Evolutionary conservation across 2,888 invertebrate species (phyloP).

Genomic region (Heterodera filipjevi): DNA sequence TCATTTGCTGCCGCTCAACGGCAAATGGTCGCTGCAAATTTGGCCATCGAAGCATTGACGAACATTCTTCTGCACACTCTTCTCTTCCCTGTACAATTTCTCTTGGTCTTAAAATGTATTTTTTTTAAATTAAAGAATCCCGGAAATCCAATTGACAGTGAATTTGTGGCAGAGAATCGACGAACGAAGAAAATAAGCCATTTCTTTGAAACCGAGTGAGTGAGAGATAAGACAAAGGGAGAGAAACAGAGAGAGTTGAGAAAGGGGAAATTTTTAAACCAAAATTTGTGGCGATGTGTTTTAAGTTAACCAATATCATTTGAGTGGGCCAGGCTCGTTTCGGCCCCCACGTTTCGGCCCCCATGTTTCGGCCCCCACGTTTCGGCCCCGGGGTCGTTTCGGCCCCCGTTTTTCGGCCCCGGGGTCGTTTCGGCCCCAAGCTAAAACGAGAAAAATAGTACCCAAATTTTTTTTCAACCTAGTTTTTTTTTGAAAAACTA

Average conservation of each 20-base stretch:
- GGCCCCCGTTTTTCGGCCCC: too few species aligned
- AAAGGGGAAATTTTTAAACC: neutral
- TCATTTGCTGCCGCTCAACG: conserved; percentile 25
- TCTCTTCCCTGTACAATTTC: conserved; percentile 37
- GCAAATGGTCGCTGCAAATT: conserved; percentile 45
- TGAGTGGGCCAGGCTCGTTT: too few species aligned
- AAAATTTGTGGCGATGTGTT: too few species aligned
- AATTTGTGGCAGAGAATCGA: conserved; percentile 49
- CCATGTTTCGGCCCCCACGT: too few species aligned
- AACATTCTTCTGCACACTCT: conserved; percentile 49
- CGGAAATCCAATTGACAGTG: conserved; percentile 47
- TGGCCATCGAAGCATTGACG: conserved; percentile 50
- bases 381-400: too few species aligned
- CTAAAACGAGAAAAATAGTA: too few species aligned
- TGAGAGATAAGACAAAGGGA: too few species aligned
- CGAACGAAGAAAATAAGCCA: conserved; percentile 40
- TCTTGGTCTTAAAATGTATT: neutral
- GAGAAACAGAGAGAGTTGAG: neutral
- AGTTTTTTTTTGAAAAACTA: too few species aligned
- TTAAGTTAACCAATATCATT: too few species aligned
- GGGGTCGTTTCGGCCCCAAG: too few species aligned
- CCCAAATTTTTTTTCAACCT: too few species aligned
- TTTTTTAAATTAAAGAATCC: conserved; percentile 38
- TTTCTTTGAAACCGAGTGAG: conserved; percentile 49
- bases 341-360: too few species aligned